Conservation (phyloP, 2,113 vertebrate genomes). For the Lophotis ruficrista region DNA sequence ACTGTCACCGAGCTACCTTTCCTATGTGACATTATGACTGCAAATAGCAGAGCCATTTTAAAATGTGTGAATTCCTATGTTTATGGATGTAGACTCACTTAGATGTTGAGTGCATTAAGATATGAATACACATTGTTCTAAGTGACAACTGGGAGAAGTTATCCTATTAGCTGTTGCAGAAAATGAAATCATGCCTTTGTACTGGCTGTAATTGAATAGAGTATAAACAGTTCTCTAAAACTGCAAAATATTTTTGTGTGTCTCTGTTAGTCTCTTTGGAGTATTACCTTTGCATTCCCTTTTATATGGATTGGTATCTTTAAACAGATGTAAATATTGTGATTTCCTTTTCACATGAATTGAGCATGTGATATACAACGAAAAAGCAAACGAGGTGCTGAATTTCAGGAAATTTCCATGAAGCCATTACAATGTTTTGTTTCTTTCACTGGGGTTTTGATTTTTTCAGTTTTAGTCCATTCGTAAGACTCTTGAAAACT, state of each 20-base stretch:
- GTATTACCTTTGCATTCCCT: slow-evolving; percentile 57
- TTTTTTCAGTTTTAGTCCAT: slow-evolving; percentile 25
- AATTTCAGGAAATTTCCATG: slow-evolving; percentile 51
- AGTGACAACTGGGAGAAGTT: slow-evolving; percentile 60
- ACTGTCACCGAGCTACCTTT: slow-evolving; percentile 22
- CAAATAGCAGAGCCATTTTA: slow-evolving; percentile 41
- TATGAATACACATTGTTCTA: slow-evolving; percentile 36
- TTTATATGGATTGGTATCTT: slow-evolving; percentile 59
- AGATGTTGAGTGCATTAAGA: slow-evolving; percentile 50
- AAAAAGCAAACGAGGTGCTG: slow-evolving; percentile 37
- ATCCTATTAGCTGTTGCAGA: slow-evolving; percentile 51
- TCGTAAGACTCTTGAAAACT: slow-evolving; percentile 3
- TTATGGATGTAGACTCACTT: slow-evolving; percentile 61
- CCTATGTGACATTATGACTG: slow-evolving; percentile 17
- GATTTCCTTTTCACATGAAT: slow-evolving; percentile 61
- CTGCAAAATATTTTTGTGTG: slow-evolving; percentile 64
- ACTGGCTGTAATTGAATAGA: slow-evolving; percentile 47
- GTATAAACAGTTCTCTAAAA: slow-evolving; percentile 54
- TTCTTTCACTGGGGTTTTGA: slow-evolving; percentile 11
- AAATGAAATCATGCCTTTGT: slow-evolving; percentile 57
- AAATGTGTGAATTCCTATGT: slow-evolving; percentile 40
- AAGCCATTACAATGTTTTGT: background rate
- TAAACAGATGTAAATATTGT: slow-evolving; percentile 59
- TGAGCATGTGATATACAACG: slow-evolving; percentile 45
- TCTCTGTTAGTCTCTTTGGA: slow-evolving; percentile 63